phyloP scores from a whole-genome alignment of 2,888 invertebrate genomes.

The Drosophila emarginata region DNA sequence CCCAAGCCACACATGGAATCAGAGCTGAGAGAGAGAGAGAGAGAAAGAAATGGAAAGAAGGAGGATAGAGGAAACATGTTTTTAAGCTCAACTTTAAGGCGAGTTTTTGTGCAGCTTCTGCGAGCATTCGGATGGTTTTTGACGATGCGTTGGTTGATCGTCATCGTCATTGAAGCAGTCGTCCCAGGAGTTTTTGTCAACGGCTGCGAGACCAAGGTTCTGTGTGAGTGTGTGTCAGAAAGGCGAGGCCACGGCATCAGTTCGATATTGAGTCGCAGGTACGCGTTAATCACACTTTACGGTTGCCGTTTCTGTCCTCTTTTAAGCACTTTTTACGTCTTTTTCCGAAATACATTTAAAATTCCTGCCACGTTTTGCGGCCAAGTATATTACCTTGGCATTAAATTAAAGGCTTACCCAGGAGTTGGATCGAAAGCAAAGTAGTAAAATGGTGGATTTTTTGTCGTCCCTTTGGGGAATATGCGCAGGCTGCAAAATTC shows the following conservation, averaged over 20 bases:
- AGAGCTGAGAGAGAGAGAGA: slow-evolving; percentile 29
- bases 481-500: slow-evolving; percentile 62
- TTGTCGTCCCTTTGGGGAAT: slow-evolving; percentile 57
- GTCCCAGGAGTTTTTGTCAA: slow-evolving; percentile 49
- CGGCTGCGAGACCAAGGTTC: slow-evolving; percentile 35
- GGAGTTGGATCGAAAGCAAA: slow-evolving; percentile 15
- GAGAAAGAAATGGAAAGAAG: background rate
- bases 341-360: slow-evolving; percentile 56
- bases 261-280: slow-evolving; percentile 53
- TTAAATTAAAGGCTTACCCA: slow-evolving; percentile 61
- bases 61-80: background rate
- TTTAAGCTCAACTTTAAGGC: slow-evolving; percentile 28
- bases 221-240: slow-evolving; percentile 56
- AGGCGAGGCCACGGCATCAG: slow-evolving; percentile 46
- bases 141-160: slow-evolving; percentile 12
- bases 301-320: slow-evolving; percentile 45
- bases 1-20: slow-evolving; percentile 49
- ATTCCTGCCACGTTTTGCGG: slow-evolving; percentile 63
- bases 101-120: slow-evolving; percentile 72
- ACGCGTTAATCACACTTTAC: slow-evolving; percentile 70
- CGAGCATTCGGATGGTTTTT: slow-evolving; percentile 57
- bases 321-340: slow-evolving; percentile 3
- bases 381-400: slow-evolving; percentile 65
- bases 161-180: background rate
- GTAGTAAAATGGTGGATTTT: slow-evolving; percentile 2